Evolutionary conservation across 2,797 vertebrate genomes (phyloP), one percentile per base, ranked within the genome.

Genomic region (Periparus ater): DNA sequence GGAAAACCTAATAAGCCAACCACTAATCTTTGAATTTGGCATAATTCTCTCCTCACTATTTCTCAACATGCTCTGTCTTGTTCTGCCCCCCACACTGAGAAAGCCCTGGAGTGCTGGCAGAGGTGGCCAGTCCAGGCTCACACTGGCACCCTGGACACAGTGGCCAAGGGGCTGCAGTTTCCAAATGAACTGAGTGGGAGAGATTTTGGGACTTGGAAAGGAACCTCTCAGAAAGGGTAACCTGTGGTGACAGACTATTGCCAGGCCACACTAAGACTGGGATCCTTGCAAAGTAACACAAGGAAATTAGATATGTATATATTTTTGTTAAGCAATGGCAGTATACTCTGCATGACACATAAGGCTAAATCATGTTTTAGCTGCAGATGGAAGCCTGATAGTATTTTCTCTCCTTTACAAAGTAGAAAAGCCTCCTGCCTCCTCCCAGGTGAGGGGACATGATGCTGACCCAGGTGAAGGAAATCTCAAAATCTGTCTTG

Each of bases 11-110:
- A 44, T 71, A 81, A 92, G 18, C 42, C 58, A 94, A 42, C 60
- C 14, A 40, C 53, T 89, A 70, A 94, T 90, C 86, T 91, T 89
- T 89, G 77, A 94, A 85, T 18, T 89, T 87, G 83, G 85, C 80
- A 38, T 48, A 63, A 78, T 58, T 84, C 42, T 85, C 55, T 11
- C 0, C 32, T 73, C 3, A 11, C 73, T 93, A 0, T 77, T 93
- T 88, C 92, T 66, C 85, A 60, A 53, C 92, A 13, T 74, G 93
- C 85, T 88, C 65, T n/a, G 83, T 92, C 93, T 73, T 96, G 86
- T 40, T 68, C 63, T 91, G 70, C 67, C 72, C 62, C 42, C 78
- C 86, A 6, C 48, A 5, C 57, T 38, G 91, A 38, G 86, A 73
- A 22, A 60, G 11, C 70, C 86, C 68, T 21, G 57, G 29, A n/a